These are phyloP conservation scores for Chaunax sp. DNA, from an alignment of 2,797 vertebrate species.

Conservation along the genomic window DNA sequence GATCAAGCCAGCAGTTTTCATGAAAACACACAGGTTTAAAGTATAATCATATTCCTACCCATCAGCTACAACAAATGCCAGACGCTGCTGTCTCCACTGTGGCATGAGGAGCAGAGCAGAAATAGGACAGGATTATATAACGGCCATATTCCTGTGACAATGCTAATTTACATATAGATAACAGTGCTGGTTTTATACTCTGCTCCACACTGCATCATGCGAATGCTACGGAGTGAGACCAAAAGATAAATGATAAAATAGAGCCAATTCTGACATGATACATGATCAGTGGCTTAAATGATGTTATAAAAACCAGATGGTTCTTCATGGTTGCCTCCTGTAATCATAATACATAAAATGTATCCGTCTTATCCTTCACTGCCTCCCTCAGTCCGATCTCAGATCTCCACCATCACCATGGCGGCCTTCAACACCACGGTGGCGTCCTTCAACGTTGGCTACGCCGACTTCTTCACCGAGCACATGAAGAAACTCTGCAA, in stretches of 20 bases:
- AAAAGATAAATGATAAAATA: neutral
- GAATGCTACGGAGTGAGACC: neutral
- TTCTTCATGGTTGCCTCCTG: neutral
- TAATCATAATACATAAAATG: neutral
- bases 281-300: neutral
- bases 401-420: constrained; percentile 99
- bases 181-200: constrained; percentile 1
- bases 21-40: constrained; percentile 9
- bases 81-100: constrained; percentile 22
- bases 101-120: constrained; percentile 27
- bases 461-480: constrained; percentile 97
- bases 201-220: neutral
- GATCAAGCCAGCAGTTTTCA: neutral
- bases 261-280: neutral
- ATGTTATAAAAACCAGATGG: neutral
- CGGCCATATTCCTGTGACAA: constrained; percentile 30
- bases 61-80: constrained; percentile 28
- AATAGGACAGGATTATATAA: constrained; percentile 59
- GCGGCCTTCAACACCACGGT: constrained; percentile 98
- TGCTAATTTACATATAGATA: constrained; percentile 54
- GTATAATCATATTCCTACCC: neutral
- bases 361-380: neutral
- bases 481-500: constrained; percentile 98
- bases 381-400: constrained; percentile 88
- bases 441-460: constrained; percentile 98